Base-by-base conservation (phyloP, 1,140 invertebrate genomes). In the Lepidurus packardi region DNA sequence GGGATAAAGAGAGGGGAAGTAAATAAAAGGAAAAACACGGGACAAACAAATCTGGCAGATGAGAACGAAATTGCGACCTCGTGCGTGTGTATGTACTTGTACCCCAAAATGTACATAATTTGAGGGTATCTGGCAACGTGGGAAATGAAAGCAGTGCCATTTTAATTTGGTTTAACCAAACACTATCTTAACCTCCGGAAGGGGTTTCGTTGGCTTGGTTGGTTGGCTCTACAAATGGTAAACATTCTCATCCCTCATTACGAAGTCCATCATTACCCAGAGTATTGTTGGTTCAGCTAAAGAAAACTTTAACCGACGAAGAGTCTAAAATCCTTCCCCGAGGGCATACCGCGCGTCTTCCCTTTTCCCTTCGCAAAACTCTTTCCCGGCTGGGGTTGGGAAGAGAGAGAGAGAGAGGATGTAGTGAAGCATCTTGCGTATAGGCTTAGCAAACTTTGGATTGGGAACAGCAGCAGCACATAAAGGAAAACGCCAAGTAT, bases 201-300 rank as follows among this genome's bases (percentile, higher is more conserved):
- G 53, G 53, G 53, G n/a, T 65, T n/a, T 21, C 53, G 13, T 21
- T 21, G 13, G 21, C 16, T 65, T 65, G 53, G 13, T 65, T 65
- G 53, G 6, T 7, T 65, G 53, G 16, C 16, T 65, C 21, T 65
- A 4, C 21, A 13, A 21, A 21, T 65, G 53, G 53, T 65, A 65
- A 65, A 65, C 53, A 65, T 65, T 34, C 53, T 21, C 53, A 21
- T 21, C 53, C 53, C 53, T 65, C 53, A 65, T 65, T 65, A 65
- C 53, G 21, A 65, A 65, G 53, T 65, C 34, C 53, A 16, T 65
- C 53, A 65, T 65, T 65, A 65, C n/a, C 53, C n/a, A 65, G 9
- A 65, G 6, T 65, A 65, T 65, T 65, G 53, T 65, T 65, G 53
- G 9, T 65, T 65, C 53, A 65, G 53, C 53, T 65, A n/a, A 13